Evolutionary conservation across 53 echinoderm and acorn worm species (phyloP).

Genomic region (Glandiceps talaboti): DNA sequence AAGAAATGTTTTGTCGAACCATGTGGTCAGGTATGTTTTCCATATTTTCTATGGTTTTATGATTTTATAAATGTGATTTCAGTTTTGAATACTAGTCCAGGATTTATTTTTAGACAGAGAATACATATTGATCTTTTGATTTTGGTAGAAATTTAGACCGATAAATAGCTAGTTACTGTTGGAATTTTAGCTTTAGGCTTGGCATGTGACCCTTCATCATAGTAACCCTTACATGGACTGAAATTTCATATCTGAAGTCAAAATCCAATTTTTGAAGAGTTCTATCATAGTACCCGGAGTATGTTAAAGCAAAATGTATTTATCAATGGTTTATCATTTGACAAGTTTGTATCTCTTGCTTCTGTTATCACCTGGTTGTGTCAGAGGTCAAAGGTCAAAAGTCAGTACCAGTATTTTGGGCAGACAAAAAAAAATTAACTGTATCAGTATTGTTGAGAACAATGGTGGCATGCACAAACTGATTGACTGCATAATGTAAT

Average conservation of each 20-base stretch:
- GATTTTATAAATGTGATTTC: no score
- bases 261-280: not conserved
- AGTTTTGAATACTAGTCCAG: no score
- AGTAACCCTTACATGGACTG: not conserved
- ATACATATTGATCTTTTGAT: no score
- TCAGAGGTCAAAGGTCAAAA: not conserved
- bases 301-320: not conserved
- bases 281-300: not conserved
- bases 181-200: no score
- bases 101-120: no score
- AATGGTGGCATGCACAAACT: not conserved
- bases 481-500: no score
- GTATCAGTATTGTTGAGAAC: not conserved
- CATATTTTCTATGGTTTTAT: no score
- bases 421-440: not conserved
- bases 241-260: not conserved
- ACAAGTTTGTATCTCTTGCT: not conserved
- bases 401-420: not conserved
- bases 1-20: no score
- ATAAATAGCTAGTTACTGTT: no score
- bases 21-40: no score
- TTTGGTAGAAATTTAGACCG: no score
- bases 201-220: not conserved
- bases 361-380: not conserved
- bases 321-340: not conserved